A percentile compares a stretch with the other conserved stretches of the same genome.
Evolutionary conservation across 1,140 invertebrate species (phyloP).

Genomic region (Drosophila obscura): DNA sequence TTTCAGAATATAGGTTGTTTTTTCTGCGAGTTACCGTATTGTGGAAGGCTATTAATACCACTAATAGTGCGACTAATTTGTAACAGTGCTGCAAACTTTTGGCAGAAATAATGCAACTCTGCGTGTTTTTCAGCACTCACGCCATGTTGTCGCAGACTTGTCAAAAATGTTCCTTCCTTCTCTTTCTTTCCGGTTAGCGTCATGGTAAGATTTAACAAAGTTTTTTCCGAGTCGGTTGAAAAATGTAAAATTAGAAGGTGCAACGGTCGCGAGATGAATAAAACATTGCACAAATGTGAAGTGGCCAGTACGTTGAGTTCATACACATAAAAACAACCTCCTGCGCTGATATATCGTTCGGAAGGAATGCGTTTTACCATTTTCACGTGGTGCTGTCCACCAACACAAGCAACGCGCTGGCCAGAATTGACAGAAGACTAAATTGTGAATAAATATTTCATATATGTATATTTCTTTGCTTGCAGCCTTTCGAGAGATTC

Average conservation of each 20-base stretch:
- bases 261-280: conserved; percentile 39
- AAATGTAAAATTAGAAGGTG: conserved; percentile 68
- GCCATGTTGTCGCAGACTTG: conserved; percentile 64
- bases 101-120: conserved; percentile 46
- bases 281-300: conserved; percentile 37
- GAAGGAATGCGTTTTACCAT: conserved; percentile 29
- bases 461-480: conserved; percentile 38
- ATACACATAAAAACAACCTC: conserved; percentile 2
- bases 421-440: conserved; percentile 1
- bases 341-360: not conserved
- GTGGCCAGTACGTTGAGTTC: conserved; percentile 29
- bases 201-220: conserved; percentile 71
- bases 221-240: conserved; percentile 49
- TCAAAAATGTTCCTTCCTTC: conserved; percentile 72
- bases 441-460: conserved; percentile 22
- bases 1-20: no score
- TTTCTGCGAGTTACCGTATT: not conserved
- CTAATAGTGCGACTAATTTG: not conserved
- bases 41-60: not conserved
- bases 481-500: conserved; percentile 95
- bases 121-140: conserved; percentile 37
- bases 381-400: conserved; percentile 66
- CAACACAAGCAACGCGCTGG: conserved; percentile 49
- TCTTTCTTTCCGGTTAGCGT: conserved; percentile 82
- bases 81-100: not conserved